A percentile compares a stretch with the other conserved stretches of the same genome.
Evolutionary conservation across 2,797 vertebrate genomes (phyloP).

Genomic region (Threskiornis aethiopicus): DNA sequence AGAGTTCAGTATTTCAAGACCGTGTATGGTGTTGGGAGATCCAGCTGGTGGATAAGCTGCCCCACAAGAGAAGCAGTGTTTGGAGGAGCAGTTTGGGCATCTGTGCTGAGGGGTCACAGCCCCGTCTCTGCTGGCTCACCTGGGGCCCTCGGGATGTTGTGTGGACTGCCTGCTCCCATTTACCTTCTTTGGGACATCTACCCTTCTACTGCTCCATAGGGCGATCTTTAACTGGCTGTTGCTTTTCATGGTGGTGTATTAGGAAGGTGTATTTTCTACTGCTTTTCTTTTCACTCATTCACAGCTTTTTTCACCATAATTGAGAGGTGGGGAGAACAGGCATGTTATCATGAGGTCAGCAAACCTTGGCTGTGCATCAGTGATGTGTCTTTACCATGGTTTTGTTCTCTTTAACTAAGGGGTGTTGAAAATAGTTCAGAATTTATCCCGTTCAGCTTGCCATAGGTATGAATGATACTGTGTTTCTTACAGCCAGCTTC

Average conservation of each 20-base stretch:
- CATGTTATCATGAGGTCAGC: not conserved
- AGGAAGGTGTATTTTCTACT: not conserved
- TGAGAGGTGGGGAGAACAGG: too few species aligned
- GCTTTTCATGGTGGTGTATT: not conserved
- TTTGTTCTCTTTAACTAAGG: not conserved
- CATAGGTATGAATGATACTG: rapidly evolving
- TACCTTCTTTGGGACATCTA: too few species aligned
- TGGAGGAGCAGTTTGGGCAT: not conserved
- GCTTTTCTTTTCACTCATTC: not conserved
- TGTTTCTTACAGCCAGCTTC: not conserved
- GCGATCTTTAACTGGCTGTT: not conserved
- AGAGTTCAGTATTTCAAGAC: not conserved
- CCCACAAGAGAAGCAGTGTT: not conserved
- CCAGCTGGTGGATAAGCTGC: not conserved
- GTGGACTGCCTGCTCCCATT: not conserved
- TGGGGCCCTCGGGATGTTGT: rapidly evolving
- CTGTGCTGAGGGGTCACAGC: rapidly evolving
- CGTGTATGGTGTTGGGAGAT: rapidly evolving
- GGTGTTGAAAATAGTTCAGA: not conserved
- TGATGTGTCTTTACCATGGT: rapidly evolving
- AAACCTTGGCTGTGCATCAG: not conserved
- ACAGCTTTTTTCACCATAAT: rapidly evolving
- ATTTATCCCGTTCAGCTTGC: not conserved
- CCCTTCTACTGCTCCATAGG: rapidly evolving
- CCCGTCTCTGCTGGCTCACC: not conserved